These are phyloP conservation scores for Hydra vulgaris DNA, from an alignment of 30 jellyfish, hydroid and myxozoan genomes.

Conservation along the genomic window DNA sequence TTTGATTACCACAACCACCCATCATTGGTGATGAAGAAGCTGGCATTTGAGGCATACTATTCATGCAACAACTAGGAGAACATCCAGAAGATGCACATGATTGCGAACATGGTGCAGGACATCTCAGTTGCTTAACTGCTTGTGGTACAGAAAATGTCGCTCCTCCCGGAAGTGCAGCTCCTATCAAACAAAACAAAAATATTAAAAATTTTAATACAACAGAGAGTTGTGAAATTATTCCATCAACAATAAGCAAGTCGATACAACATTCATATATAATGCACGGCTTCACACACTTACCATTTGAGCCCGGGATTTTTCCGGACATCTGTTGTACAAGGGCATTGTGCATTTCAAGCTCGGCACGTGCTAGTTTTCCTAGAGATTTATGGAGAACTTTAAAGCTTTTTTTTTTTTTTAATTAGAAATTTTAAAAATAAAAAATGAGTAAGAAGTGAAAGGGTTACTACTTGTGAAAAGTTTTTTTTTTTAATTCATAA, in stretches of 20 bases:
- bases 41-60: slow-evolving; percentile 25
- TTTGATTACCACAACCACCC: background rate
- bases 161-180: background rate
- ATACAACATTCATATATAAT: background rate
- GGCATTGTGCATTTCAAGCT: slow-evolving; percentile 31
- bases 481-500: too few species aligned
- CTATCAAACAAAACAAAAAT: background rate
- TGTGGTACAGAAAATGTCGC: background rate
- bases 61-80: slow-evolving; percentile 37
- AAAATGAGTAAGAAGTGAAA: background rate
- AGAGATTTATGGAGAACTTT: slow-evolving; percentile 9
- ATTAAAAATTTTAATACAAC: too few species aligned
- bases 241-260: background rate
- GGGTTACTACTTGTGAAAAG: background rate
- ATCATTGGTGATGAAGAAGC: slow-evolving; percentile 4
- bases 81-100: slow-evolving; percentile 34
- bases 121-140: slow-evolving; percentile 1
- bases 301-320: background rate
- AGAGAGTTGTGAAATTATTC: too few species aligned
- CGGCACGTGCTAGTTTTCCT: slow-evolving; percentile 35
- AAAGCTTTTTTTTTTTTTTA: background rate
- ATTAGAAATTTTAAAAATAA: background rate
- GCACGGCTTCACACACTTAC: background rate
- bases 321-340: slow-evolving; percentile 6
- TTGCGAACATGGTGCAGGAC: slow-evolving; percentile 33